These are phyloP conservation scores for Omphaloscelis lunosa DNA, from an alignment of 2,888 invertebrate genomes.

Conservation along the genomic window DNA sequence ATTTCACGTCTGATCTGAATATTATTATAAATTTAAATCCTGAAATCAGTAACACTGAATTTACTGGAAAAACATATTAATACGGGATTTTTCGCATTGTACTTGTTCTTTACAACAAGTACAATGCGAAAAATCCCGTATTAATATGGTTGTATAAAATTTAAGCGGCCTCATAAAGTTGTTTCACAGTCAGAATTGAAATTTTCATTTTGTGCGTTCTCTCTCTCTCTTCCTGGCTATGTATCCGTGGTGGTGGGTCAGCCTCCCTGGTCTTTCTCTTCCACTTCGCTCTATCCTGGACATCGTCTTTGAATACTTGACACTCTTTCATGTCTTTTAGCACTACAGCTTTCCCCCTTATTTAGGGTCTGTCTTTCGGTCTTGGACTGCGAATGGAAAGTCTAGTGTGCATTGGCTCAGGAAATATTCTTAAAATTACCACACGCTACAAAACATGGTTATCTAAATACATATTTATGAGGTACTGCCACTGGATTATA, in stretches of 20 bases:
- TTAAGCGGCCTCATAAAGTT: neutral
- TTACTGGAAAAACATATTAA: conserved; percentile 25
- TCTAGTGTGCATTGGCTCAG: too few species aligned
- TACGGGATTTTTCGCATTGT: conserved; percentile 17
- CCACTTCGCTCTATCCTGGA: too few species aligned
- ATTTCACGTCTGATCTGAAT: conserved; percentile 23
- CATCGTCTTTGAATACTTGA: too few species aligned
- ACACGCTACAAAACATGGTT: neutral
- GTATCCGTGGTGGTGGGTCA: too few species aligned
- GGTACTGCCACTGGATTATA: neutral
- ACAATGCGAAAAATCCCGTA: too few species aligned
- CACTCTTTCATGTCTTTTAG: too few species aligned
- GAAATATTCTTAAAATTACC: neutral
- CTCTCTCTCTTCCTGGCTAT: too few species aligned
- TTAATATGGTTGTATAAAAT: conserved; percentile 29
- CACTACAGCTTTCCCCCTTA: too few species aligned
- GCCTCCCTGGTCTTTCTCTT: too few species aligned
- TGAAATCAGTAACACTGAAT: conserved; percentile 19
- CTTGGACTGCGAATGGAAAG: too few species aligned
- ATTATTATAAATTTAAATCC: conserved; percentile 39
- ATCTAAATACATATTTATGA: neutral
- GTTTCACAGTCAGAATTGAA: neutral
- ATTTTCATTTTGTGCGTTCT: neutral
- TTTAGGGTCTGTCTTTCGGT: too few species aligned
- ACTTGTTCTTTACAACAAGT: too few species aligned